Conservation (phyloP, 64 coral and sea anemone genomes). For the Stylophora pistillata region DNA sequence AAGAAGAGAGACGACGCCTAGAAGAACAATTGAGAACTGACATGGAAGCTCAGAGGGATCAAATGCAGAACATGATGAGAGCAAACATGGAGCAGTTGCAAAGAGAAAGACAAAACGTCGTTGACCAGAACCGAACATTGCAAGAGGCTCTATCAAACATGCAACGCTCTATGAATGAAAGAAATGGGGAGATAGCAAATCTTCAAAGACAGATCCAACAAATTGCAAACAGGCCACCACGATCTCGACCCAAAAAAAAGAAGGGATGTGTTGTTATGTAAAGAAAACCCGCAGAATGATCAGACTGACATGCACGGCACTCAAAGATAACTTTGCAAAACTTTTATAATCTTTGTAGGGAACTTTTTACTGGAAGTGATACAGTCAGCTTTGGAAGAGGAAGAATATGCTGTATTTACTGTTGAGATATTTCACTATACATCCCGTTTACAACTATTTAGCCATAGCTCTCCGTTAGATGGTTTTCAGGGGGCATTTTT, state of each 20-base stretch:
- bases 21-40: constrained; percentile 57
- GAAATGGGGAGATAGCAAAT: constrained; percentile 15
- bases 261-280: constrained; percentile 22
- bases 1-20: constrained; percentile 61
- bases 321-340: too few relatives aligned
- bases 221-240: constrained; percentile 26
- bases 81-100: constrained; percentile 69
- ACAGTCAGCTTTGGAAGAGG: too few relatives aligned
- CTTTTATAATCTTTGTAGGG: too few relatives aligned
- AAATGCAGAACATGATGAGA: constrained; percentile 77
- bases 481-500: too few relatives aligned
- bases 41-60: constrained; percentile 54
- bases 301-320: too few relatives aligned
- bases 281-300: neutral
- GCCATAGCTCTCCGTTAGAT: too few relatives aligned
- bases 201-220: constrained; percentile 22
- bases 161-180: constrained; percentile 17
- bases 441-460: too few relatives aligned
- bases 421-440: too few relatives aligned
- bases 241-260: neutral
- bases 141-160: neutral
- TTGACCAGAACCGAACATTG: neutral
- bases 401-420: too few relatives aligned
- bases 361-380: too few relatives aligned
- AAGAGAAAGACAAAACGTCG: constrained; percentile 21